Evolutionary conservation across 2,797 vertebrate genomes (phyloP).

Genomic region (Mormyrus hasselquistii): DNA sequence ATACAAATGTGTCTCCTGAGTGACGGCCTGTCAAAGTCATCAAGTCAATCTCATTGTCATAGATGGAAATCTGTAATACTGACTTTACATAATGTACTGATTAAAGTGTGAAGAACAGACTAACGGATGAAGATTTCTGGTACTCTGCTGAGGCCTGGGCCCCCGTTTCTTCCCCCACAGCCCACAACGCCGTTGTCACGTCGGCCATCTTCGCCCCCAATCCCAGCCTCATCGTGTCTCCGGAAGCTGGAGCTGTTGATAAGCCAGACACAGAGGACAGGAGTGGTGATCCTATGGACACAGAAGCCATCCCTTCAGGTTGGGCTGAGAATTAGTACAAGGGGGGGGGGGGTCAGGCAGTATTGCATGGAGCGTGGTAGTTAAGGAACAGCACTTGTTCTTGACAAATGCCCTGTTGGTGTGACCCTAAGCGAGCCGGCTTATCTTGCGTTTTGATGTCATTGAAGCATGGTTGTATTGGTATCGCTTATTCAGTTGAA

Average conservation of each 20-base stretch:
- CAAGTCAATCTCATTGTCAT: not conserved
- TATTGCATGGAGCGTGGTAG: not conserved
- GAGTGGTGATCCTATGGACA: constrained; percentile 66
- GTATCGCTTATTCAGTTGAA: not conserved
- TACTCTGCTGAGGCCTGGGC: not conserved
- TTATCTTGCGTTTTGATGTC: not conserved
- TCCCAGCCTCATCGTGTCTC: constrained; percentile 82
- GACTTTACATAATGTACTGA: not conserved
- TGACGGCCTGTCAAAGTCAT: not conserved
- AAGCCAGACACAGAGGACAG: constrained; percentile 77
- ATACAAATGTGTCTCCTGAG: not conserved
- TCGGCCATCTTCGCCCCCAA: constrained; percentile 95
- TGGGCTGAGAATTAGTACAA: not conserved
- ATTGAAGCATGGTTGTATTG: not conserved
- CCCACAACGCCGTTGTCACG: constrained; percentile 96
- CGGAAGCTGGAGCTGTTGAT: constrained; percentile 68
- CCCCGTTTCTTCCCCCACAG: constrained; percentile 47
- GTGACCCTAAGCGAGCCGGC: not conserved
- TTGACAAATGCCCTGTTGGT: not conserved
- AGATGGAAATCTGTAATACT: not conserved
- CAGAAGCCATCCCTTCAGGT: constrained; percentile 88
- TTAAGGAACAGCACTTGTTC: not conserved
- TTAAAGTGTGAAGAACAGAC: not conserved
- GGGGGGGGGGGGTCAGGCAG: not conserved
- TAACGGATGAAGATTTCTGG: not conserved